Evolutionary conservation across 1,140 invertebrate genomes (phyloP).

Genomic region (Drosophila lini): DNA sequence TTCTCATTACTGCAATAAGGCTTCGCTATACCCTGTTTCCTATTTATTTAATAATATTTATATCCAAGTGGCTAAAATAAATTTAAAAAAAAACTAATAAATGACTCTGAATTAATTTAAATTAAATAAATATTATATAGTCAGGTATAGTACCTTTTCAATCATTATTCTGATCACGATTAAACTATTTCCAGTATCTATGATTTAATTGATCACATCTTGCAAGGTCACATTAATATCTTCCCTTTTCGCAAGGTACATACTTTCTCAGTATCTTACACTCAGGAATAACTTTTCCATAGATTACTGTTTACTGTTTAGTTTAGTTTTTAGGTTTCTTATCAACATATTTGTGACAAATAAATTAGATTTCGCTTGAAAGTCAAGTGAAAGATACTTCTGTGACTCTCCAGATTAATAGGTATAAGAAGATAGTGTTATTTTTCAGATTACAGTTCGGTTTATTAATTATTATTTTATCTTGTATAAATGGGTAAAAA

Average conservation of each 20-base stretch:
- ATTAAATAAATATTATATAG: not conserved
- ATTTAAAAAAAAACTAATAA: not conserved
- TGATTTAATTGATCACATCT: not conserved
- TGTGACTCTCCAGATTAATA: not conserved
- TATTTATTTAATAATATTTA: not conserved
- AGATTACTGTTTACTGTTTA: not conserved
- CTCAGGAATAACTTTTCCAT: not conserved
- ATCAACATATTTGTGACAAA: constrained; percentile 5
- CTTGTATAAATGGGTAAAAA: no score
- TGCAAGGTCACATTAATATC: not conserved
- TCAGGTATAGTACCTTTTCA: not conserved
- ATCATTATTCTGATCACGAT: not conserved
- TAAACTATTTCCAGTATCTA: not conserved
- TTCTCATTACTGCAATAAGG: not conserved
- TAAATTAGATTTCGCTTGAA: not conserved
- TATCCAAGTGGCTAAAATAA: no score
- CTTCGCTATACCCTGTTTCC: not conserved
- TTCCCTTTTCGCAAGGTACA: not conserved
- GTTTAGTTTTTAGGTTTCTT: constrained; percentile 1
- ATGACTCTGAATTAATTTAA: not conserved
- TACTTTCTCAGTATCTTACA: not conserved
- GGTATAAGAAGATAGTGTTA: not conserved
- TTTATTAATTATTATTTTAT: no score
- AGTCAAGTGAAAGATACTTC: constrained; percentile 1
- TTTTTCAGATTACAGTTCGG: not conserved